These are phyloP conservation scores for Marronus borbonicus DNA, from an alignment of 2,888 invertebrate species.

Conservation along the genomic window DNA sequence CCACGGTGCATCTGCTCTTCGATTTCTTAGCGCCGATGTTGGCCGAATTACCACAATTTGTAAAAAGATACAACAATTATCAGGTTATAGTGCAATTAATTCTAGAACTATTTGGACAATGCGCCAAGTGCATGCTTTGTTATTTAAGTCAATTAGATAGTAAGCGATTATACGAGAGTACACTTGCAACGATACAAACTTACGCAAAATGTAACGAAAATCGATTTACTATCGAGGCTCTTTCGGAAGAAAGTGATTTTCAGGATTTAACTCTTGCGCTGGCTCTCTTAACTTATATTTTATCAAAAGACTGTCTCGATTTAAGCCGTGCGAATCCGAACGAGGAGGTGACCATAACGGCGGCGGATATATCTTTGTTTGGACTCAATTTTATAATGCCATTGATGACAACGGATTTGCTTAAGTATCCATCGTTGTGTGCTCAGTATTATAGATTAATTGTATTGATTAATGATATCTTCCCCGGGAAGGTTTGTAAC, in stretches of 20 bases:
- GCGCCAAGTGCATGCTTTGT: slow-evolving; percentile 80
- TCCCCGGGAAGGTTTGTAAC: slow-evolving; percentile 75
- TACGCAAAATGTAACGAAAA: slow-evolving; percentile 80
- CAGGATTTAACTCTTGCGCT: slow-evolving; percentile 86
- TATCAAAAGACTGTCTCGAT: slow-evolving; percentile 69
- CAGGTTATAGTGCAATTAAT: slow-evolving; percentile 84
- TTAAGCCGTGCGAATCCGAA: slow-evolving; percentile 60
- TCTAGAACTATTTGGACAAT: slow-evolving; percentile 81
- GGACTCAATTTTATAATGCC: slow-evolving; percentile 83
- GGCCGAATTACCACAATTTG: slow-evolving; percentile 78
- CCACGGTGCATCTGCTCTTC: slow-evolving; percentile 72
- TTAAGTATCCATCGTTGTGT: slow-evolving; percentile 81
- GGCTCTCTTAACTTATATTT: slow-evolving; percentile 77
- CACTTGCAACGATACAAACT: slow-evolving; percentile 79
- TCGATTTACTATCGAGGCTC: slow-evolving; percentile 75
- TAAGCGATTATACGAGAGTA: slow-evolving; percentile 78
- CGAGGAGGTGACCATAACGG: slow-evolving; percentile 67
- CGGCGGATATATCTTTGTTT: slow-evolving; percentile 78
- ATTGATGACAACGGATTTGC: slow-evolving; percentile 79
- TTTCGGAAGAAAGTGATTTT: slow-evolving; percentile 82
- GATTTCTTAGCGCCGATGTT: slow-evolving; percentile 77
- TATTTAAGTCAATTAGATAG: slow-evolving; percentile 76
- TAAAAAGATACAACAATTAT: slow-evolving; percentile 82
- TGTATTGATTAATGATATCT: slow-evolving; percentile 77
- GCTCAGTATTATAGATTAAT: slow-evolving; percentile 77